Base-by-base conservation (phyloP, 1,140 invertebrate genomes). In the Bombus balteatus region DNA sequence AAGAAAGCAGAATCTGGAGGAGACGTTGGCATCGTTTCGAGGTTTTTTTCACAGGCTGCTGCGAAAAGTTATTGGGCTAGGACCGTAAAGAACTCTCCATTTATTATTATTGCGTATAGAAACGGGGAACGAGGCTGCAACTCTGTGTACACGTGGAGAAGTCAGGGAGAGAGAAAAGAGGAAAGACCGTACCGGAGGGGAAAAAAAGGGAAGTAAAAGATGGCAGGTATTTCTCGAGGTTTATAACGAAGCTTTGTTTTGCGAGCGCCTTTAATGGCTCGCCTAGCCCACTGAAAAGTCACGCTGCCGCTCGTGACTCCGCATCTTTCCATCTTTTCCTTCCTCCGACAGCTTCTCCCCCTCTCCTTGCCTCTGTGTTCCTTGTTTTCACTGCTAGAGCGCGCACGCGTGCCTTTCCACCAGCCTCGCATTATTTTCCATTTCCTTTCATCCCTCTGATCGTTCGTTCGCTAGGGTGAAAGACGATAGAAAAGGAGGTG, bases 181-280 rank as follows among this genome's bases (percentile, higher is more conserved):
- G 15, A n/a, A 66, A 25, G 13, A 47, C 25, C 3, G 41, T 76
- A 59, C 12, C 22, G 37, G 0, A 37, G 68, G 70, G 41, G 47
- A 41, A 82, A 70, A 68, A 68, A 70, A 74, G 71, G 59, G 71
- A 68, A 15, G 62, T 68, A 73, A 53, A 41, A 70, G 79, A 74
- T 59, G 86, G 87, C 87, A 83, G 78, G 79, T 62, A 78, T 84
- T 91, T 80, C 78, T 83, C 73, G 77, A 83, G 87, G 87, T 91
- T 92, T 91, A 92, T 93, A 93, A 93, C 89, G 90, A 92, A 92
- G 88, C 87, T 92, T 92, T 93, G 91, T 93, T 92, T 92, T 85
- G 83, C 87, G 84, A 90, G 89, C 88, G 88, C 88, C 91, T 93
- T 93, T 93, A 93, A 93, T 92, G 92, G 91, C 83, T 87, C 82